Base-by-base conservation (phyloP, 2,888 invertebrate genomes). In the Napeogenes inachia region DNA sequence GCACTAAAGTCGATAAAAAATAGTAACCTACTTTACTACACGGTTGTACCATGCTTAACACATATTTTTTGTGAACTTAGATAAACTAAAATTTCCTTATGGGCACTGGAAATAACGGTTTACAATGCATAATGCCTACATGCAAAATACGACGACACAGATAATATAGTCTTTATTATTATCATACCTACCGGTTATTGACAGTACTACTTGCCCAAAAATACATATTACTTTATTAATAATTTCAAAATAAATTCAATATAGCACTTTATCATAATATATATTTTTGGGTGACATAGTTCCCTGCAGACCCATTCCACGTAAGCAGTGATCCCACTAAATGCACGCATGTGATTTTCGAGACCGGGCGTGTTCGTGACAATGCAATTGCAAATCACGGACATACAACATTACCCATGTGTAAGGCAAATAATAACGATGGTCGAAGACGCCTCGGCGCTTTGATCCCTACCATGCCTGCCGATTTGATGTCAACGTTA, bases 321-420 rank as follows among this genome's bases (percentile, higher is more conserved):
- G 76, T 77, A 89, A 89, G 90, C 90, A 81, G 89, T 90, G 89
- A 85, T 73, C 84, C 86, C 82, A 76, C 74, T 80, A 78, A 75
- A 85, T 86, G 87, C 87, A 85, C 87, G 86, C 79, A 77, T 78
- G 87, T 88, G 87, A 79, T 70, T 74, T 75, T 79, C 79, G 75
- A 74, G 68, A 77, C 77, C 82, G 75, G 75, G 76, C 74, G 85
- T 80, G 80, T 75, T 77, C 77, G 83, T 85, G 84, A 81, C 78
- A 77, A 85, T 87, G 86, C 85, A 76, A 74, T 77, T 73, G 71
- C 73, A 75, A 74, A 76, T 76, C 75, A 81, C 80, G 79, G 76
- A 81, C 79, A 80, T 56, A 75, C 77, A 75, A 81, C 78, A 79
- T 75, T 71, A 76, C 74, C 86, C 88, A 79, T 80, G 88, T 89